phyloP scores from a whole-genome alignment of 2,888 invertebrate species.

The Neocrepidodera transversa region DNA sequence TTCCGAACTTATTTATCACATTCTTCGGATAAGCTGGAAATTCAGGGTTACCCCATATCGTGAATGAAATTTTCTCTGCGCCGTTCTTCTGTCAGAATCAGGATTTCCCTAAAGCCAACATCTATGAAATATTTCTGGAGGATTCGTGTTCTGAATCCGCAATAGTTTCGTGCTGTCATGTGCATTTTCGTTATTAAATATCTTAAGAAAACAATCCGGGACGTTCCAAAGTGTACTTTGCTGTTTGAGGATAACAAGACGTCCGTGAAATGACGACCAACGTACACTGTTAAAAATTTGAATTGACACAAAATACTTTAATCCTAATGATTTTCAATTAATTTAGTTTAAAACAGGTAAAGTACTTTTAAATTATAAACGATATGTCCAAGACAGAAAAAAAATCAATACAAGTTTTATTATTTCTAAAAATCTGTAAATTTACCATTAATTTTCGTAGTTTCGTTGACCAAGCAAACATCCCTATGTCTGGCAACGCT shows the following conservation, averaged over 20 bases:
- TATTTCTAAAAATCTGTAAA: too few species aligned
- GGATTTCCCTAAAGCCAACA: conserved; percentile 49
- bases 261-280: not conserved
- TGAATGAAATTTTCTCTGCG: conserved; percentile 30
- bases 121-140: conserved; percentile 53
- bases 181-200: conserved; percentile 43
- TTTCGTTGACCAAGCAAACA: too few species aligned
- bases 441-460: too few species aligned
- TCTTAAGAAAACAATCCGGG: conserved; percentile 28
- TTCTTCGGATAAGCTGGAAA: conserved; percentile 28
- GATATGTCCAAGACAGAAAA: too few species aligned
- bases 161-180: conserved; percentile 33
- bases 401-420: too few species aligned
- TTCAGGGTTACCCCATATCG: conserved; percentile 23
- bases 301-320: too few species aligned
- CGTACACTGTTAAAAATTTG: too few species aligned
- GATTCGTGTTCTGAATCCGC: conserved; percentile 50
- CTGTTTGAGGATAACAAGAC: not conserved
- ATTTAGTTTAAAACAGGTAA: too few species aligned
- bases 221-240: not conserved
- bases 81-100: conserved; percentile 33
- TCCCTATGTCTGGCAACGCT: too few species aligned
- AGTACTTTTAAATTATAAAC: too few species aligned
- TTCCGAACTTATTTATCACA: conserved; percentile 33
- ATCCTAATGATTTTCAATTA: too few species aligned